Evolutionary conservation across 2,888 invertebrate species (phyloP), one percentile per base, ranked within the genome.

Genomic region (Tenthredo distinguenda): DNA sequence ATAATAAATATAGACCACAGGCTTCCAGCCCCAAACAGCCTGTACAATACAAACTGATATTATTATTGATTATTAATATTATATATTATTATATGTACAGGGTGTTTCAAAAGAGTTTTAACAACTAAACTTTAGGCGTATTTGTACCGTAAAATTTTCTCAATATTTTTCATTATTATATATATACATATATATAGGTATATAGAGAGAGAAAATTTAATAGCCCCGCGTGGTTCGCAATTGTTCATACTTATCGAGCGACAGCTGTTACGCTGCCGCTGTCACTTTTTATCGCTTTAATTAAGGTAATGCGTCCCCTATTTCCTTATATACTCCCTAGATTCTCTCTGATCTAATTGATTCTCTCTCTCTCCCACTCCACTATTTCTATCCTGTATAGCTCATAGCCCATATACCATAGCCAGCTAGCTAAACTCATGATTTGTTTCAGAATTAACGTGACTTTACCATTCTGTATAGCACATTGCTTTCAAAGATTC

Each of bases 11-110:
- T 88, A 89, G 89, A 91, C 89, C 89, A 89, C 90, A 89, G 90
- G 89, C 90, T 88, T 90, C 89, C 88, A 86, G 89, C 89, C 91
- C 89, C 87, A 86, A 84, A 86, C 91, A 92, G 91, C 91, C 91
- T 93, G 92, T 93, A 92, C 91, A 91, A 92, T 92, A 93, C 92
- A 92, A 92, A 93, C 92, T 91, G 91, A 93, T 93, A 92, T 92
- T 92, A 90, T 89, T 91, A 93, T 92, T 93, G 91, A 92, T 91
- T 92, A 92, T 92, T 93, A 91, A 91, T 91, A 89, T 89, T 89
- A 88, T 87, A 88, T 88, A 90, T 89, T 88, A 87, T 87, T 87
- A 87, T 88, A 89, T 90, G 89, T 89, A 91, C 92, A 93, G 93
- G 93, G 92, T 93, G 93, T 92, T 91, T 91, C 87, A 90, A 90